Evolutionary conservation across 2,113 vertebrate genomes (phyloP).

Genomic region (Willisornis vidua): DNA sequence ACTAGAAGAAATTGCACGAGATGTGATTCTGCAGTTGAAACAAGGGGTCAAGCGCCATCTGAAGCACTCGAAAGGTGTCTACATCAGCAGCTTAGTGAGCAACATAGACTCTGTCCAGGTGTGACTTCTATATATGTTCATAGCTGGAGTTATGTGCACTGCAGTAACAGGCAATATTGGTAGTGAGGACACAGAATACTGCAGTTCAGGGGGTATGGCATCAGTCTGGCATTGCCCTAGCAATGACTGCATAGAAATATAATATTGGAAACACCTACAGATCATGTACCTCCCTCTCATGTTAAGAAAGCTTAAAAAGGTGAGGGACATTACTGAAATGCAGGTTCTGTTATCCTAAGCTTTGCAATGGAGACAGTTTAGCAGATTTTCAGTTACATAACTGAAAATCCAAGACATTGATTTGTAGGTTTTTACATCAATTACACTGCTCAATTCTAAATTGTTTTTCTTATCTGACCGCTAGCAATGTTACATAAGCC

Average conservation of each 20-base stretch:
- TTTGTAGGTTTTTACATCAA: background rate
- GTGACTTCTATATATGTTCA: background rate
- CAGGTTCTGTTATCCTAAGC: background rate
- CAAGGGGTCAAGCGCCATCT: background rate
- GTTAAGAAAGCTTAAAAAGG: background rate
- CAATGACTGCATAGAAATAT: background rate
- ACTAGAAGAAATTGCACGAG: background rate
- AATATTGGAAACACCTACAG: background rate
- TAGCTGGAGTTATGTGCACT: background rate
- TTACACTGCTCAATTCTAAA: background rate
- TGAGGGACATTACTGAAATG: background rate
- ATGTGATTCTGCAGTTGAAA: background rate
- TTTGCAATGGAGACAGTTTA: background rate
- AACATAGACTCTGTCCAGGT: background rate
- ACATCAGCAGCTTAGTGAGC: background rate
- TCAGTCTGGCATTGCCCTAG: background rate
- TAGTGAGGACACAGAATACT: background rate
- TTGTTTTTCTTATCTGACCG: background rate
- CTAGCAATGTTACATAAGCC: background rate
- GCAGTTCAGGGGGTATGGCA: background rate
- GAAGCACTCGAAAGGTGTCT: background rate
- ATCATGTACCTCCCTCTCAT: background rate
- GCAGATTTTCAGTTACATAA: background rate
- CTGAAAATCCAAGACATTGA: background rate
- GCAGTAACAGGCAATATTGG: background rate